Conservation (phyloP, 2,797 vertebrate genomes). For the Hoplostethus atlanticus region DNA sequence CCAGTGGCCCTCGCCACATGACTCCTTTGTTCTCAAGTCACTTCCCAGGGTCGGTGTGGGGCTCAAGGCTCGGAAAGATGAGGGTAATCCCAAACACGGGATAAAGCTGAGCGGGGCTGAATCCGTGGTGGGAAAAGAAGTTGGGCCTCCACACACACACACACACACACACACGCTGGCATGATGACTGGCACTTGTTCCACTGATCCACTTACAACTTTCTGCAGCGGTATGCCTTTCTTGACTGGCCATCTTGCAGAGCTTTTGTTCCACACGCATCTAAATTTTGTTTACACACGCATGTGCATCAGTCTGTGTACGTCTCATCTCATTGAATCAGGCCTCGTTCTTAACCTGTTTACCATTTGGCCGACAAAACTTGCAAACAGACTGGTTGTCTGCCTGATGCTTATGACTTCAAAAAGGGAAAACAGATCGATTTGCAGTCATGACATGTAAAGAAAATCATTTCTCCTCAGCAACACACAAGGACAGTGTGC, state of each 20-base stretch:
- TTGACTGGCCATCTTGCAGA: neutral
- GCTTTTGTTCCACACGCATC: neutral
- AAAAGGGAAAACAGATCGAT: neutral
- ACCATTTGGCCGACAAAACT: neutral
- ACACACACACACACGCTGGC: slow-evolving; percentile 19
- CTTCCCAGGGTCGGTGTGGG: slow-evolving; percentile 31
- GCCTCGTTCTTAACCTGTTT: neutral
- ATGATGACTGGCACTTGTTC: slow-evolving; percentile 8
- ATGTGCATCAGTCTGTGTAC: neutral
- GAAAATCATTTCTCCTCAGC: slow-evolving; percentile 2
- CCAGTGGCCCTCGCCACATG: neutral
- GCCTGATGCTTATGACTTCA: neutral
- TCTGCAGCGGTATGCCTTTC: neutral
- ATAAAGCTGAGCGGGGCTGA: slow-evolving; percentile 60
- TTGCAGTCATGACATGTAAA: neutral
- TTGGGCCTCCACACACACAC: neutral
- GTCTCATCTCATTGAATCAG: neutral
- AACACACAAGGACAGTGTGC: neutral
- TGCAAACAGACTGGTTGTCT: neutral
- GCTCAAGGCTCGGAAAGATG: neutral
- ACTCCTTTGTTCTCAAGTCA: slow-evolving; percentile 19
- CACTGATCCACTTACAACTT: neutral
- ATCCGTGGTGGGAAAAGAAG: slow-evolving; percentile 32
- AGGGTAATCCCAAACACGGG: slow-evolving; percentile 74
- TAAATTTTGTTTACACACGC: neutral